A percentile compares a stretch with the other conserved stretches of the same genome.
Conservation (phyloP, 2,113 vertebrate genomes). For the Desmodus rotundus region DNA sequence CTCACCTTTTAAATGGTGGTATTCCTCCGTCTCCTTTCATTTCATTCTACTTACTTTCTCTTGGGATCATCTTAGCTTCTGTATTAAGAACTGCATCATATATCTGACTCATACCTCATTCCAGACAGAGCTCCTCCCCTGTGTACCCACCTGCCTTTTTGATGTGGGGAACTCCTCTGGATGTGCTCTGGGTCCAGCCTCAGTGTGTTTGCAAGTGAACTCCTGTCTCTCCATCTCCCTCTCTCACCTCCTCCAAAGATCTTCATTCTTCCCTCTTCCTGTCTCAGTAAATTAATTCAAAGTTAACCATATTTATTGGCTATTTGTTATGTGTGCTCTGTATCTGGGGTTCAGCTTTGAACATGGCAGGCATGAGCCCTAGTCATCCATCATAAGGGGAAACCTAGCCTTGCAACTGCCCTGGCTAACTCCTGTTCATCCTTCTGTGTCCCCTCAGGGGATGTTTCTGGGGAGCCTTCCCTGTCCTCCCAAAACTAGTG, state of each 20-base stretch:
- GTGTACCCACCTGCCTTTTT: not conserved
- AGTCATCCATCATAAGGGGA: not conserved
- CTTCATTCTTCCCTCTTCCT: not conserved
- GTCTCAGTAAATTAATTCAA: not conserved
- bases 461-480: not conserved
- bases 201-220: rapidly evolving
- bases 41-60: not conserved
- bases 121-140: not conserved
- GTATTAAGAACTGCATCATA: not conserved
- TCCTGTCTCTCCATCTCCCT: too few species aligned
- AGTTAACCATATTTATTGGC: not conserved
- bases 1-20: not conserved
- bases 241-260: too few species aligned
- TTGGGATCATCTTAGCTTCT: not conserved
- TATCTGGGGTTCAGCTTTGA: not conserved
- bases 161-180: not conserved
- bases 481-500: not conserved
- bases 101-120: not conserved
- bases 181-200: too few species aligned
- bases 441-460: not conserved
- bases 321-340: not conserved
- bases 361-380: not conserved
- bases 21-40: not conserved
- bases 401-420: too few species aligned
- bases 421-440: not conserved